A percentile compares a stretch with the other conserved stretches of the same genome.
Evolutionary conservation across 2,888 invertebrate species (phyloP).

Genomic region (Pseudococcus longispinus): DNA sequence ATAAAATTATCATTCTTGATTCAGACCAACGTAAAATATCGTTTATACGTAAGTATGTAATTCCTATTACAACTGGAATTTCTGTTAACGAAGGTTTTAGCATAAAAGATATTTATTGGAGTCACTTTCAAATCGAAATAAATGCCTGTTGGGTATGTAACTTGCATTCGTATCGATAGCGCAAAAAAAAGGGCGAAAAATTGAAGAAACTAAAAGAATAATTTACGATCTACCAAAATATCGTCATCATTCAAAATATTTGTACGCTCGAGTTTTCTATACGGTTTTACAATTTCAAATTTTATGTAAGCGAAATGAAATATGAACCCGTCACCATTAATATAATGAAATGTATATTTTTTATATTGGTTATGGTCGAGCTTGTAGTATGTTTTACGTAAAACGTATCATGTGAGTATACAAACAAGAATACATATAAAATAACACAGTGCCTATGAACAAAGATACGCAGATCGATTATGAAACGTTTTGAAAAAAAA

Average conservation of each 20-base stretch:
- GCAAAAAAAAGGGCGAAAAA: background rate
- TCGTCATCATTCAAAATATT: conserved; percentile 19
- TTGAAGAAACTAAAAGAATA: background rate
- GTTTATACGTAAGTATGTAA: background rate
- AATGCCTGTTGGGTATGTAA: background rate
- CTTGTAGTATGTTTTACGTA: background rate
- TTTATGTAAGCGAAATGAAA: background rate
- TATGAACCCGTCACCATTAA: conserved; percentile 7
- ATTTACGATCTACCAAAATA: background rate
- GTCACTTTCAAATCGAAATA: background rate
- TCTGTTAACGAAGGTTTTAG: background rate
- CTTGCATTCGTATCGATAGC: background rate
- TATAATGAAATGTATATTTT: conserved; percentile 2
- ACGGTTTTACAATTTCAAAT: background rate
- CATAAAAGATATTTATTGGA: background rate
- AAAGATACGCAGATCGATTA: too few species aligned
- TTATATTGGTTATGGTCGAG: background rate
- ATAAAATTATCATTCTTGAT: background rate
- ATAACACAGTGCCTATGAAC: too few species aligned
- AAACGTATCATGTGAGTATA: background rate
- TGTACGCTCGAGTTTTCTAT: background rate
- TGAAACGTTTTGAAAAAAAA: too few species aligned
- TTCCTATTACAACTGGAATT: background rate
- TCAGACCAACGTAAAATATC: background rate
- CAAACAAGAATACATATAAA: too few species aligned